phyloP scores from a whole-genome alignment of 2,113 vertebrate species.

The Maccullochella peelii region DNA sequence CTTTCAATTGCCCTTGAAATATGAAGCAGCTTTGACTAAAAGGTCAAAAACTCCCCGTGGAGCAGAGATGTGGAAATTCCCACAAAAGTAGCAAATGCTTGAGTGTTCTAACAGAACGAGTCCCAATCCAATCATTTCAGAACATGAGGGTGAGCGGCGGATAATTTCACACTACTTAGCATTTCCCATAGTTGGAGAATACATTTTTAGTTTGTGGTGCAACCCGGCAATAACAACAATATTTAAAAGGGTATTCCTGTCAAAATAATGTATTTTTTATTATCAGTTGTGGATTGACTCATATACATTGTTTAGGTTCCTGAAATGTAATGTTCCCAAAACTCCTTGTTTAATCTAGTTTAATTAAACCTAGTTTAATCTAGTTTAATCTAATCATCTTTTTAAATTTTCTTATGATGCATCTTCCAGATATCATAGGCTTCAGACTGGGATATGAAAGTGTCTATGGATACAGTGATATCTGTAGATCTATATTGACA shows the following conservation, averaged over 20 bases:
- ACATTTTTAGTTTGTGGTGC: neutral
- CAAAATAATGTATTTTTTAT: neutral
- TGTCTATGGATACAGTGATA: too few species aligned
- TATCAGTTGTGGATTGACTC: neutral
- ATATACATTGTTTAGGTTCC: neutral
- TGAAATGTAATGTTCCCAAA: neutral
- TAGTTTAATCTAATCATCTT: too few species aligned
- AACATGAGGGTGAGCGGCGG: neutral
- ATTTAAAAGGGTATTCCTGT: neutral
- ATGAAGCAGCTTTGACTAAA: slow-evolving; percentile 62
- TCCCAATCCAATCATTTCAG: slow-evolving; percentile 16
- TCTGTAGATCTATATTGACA: too few species aligned
- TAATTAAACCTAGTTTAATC: too few species aligned
- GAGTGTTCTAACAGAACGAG: slow-evolving; percentile 10
- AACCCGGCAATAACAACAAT: neutral
- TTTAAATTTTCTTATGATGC: too few species aligned
- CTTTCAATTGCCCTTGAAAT: slow-evolving; percentile 65
- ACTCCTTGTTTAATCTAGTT: neutral
- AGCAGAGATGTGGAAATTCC: slow-evolving; percentile 53
- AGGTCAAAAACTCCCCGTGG: slow-evolving; percentile 60
- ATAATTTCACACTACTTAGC: slow-evolving; percentile 22
- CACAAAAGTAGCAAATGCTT: slow-evolving; percentile 25
- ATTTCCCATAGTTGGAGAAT: neutral
- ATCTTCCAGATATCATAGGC: neutral
- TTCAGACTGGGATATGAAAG: too few species aligned